Conservation (phyloP, 2,797 vertebrate species). For the Danionella dracula region DNA sequence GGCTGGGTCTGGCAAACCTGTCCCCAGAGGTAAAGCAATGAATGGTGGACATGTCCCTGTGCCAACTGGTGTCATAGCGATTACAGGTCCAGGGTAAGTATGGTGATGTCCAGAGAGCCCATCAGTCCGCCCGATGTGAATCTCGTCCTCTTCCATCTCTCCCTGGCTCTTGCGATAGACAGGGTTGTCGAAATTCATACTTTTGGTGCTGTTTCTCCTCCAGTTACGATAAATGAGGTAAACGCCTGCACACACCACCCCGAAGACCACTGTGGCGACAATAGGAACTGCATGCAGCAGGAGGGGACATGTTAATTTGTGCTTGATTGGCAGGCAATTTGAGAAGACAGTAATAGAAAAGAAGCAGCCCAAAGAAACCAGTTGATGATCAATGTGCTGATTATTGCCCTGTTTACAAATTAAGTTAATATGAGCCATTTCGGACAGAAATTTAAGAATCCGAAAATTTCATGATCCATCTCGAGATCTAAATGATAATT, state of each 20-base stretch:
- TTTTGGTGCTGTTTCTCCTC: slow-evolving; percentile 94
- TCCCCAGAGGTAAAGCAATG: slow-evolving; percentile 70
- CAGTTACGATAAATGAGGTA: slow-evolving; percentile 96
- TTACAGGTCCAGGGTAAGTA: slow-evolving; percentile 53
- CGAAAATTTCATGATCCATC: no score
- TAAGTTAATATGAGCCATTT: no score
- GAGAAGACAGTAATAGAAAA: no score
- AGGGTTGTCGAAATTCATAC: slow-evolving; percentile 99
- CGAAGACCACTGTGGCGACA: slow-evolving; percentile 81
- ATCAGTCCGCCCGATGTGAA: slow-evolving; percentile 89
- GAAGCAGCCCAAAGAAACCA: no score
- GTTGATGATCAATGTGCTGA: no score
- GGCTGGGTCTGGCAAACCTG: slow-evolving; percentile 67
- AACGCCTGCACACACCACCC: slow-evolving; percentile 82
- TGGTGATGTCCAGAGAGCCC: slow-evolving; percentile 68
- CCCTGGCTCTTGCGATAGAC: slow-evolving; percentile 93
- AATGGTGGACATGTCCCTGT: slow-evolving; percentile 70
- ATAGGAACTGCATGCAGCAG: slow-evolving; percentile 75
- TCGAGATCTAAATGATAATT: no score
- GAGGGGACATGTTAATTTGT: slow-evolving; percentile 42
- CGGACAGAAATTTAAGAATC: no score
- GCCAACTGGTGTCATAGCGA: slow-evolving; percentile 72
- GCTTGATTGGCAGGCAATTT: background rate
- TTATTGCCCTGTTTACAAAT: no score
- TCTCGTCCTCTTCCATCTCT: slow-evolving; percentile 90